phyloP scores from a whole-genome alignment of 2,888 invertebrate species.

The Aphidoletes aphidimyza region DNA sequence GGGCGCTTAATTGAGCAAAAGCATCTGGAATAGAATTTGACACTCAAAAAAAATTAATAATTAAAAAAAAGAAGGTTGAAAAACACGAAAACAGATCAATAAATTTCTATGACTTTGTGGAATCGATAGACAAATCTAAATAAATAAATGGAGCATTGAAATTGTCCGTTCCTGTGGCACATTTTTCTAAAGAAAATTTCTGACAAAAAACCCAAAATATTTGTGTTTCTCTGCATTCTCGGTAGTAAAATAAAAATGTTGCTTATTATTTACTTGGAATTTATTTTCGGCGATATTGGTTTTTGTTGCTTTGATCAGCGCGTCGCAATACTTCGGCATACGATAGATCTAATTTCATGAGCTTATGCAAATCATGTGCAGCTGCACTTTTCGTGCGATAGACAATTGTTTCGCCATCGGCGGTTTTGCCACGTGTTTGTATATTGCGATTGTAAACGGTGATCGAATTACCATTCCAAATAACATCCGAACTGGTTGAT shows the following conservation, averaged over 20 bases:
- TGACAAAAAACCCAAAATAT: too few species aligned
- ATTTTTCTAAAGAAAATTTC: not conserved
- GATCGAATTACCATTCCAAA: slow-evolving; percentile 79
- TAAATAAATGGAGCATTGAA: not conserved
- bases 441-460: slow-evolving; percentile 74
- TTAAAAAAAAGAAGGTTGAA: not conserved
- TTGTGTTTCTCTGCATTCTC: too few species aligned
- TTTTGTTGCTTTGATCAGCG: slow-evolving; percentile 64
- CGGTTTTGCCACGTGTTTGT: slow-evolving; percentile 70
- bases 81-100: not conserved
- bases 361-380: slow-evolving; percentile 83
- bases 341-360: slow-evolving; percentile 82
- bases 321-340: slow-evolving; percentile 86
- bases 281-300: slow-evolving; percentile 61
- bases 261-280: not conserved
- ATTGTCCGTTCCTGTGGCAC: slow-evolving; percentile 43
- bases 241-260: too few species aligned
- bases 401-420: slow-evolving; percentile 61
- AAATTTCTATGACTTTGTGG: slow-evolving; percentile 45
- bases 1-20: too few species aligned
- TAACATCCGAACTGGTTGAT: slow-evolving; percentile 58
- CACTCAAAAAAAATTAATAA: not conserved
- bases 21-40: not conserved
- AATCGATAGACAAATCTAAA: not conserved
- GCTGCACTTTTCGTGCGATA: slow-evolving; percentile 77